Evolutionary conservation across 2,113 vertebrate species (phyloP), one percentile per base, ranked within the genome.

Genomic region (Manacus vitellinus): DNA sequence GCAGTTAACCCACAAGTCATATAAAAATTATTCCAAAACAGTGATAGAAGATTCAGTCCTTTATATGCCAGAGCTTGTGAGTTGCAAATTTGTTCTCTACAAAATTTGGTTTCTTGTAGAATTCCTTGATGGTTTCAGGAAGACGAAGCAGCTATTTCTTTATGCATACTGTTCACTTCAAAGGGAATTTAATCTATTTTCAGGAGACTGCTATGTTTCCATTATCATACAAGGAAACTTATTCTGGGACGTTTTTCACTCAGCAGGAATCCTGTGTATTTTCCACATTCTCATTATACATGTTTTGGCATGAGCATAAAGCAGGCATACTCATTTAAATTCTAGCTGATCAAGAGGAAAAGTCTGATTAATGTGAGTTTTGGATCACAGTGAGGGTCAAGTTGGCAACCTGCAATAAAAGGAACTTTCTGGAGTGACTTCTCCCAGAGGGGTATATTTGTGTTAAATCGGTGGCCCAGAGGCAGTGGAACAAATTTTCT

Each of bases 101-200:
- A 83, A 83, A 90, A 90, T 83, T 75, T 20, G 18, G 24, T 84
- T 84, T 89, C 67, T 96, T 83, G 22, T 8, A 74, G 55, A 86
- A 94, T 84, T 93, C 75, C 72, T 71, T 84, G 55, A 56, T 77
- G 59, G n/a, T 78, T 92, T 92, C 47, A 46, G 49, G 47, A 86
- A 72, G 43, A 78, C 0, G 4, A 94, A 94, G 41, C 65, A 91
- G 27, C 85, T 94, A 6, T 71, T 96, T 93, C 35, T 81, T 92
- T 92, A 95, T 96, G 59, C 82, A 90, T 91, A 61, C 90, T 84
- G 68, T 90, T 96, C 17, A 13, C 82, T 92, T 96, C 82, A 96
- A 94, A 97, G 68, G 56, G 70, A 93, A 86, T 94, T 93, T 84
- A 92, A 92, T 96, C 68, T 59, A 22, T 94, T 94, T 88, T 83